Conservation (phyloP, 1,140 invertebrate species). For the Cherax destructor region DNA sequence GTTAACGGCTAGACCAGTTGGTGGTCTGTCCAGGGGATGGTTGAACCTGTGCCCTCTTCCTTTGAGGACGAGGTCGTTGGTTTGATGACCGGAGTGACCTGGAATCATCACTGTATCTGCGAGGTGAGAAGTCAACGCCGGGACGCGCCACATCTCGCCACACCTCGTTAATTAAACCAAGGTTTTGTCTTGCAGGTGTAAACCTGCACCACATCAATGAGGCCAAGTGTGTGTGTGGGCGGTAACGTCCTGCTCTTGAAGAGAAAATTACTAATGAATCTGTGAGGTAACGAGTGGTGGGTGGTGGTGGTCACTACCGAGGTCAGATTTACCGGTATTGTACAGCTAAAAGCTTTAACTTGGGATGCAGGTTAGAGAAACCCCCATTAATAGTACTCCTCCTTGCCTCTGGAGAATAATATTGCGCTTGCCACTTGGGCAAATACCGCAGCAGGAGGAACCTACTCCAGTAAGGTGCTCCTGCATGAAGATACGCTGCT, state of each 20-base stretch:
- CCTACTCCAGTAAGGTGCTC: neutral
- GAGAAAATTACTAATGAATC: neutral
- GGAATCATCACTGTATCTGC: neutral
- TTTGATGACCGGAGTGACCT: neutral
- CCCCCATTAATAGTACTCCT: conserved; percentile 23
- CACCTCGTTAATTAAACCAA: neutral
- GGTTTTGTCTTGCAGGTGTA: neutral
- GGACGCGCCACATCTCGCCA: neutral
- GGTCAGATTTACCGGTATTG: conserved; percentile 24
- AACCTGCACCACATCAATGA: neutral
- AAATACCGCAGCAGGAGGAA: neutral
- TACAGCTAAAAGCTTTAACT: conserved; percentile 44
- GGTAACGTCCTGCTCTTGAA: neutral
- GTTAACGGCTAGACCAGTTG: neutral
- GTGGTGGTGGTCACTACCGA: neutral
- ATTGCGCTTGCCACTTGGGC: neutral
- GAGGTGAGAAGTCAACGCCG: neutral
- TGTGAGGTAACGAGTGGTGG: neutral
- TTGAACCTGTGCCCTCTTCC: neutral
- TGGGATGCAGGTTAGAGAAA: conserved; percentile 44
- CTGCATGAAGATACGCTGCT: neutral
- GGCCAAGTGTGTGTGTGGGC: neutral
- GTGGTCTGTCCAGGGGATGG: neutral
- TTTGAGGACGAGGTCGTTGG: neutral
- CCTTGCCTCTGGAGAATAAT: neutral